Evolutionary conservation across 2,113 vertebrate species (phyloP), one percentile per base, ranked within the genome.

Genomic region (Mixornis gularis): DNA sequence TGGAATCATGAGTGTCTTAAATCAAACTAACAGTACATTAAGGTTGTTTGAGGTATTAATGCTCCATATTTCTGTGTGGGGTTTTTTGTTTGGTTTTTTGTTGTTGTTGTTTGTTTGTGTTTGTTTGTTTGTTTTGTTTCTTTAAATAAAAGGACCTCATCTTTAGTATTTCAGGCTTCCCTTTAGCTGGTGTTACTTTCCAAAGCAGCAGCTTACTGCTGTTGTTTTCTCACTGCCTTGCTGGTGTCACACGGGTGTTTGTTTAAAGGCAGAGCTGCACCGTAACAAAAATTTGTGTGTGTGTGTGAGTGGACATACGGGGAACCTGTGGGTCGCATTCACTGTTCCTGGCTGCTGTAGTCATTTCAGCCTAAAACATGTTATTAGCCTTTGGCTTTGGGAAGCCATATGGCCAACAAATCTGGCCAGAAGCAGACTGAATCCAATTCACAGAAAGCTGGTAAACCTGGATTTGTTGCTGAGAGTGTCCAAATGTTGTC

Each of bases 341-440:
- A 6, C 79, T 44, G 43, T 70, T 94, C 82, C 52, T 92, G 76
- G 81, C 91, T 89, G 72, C 81, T 76, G 62, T 49, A 85, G 58
- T 90, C 73, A 94, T 52, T 85, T 94, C 68, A 65, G 73, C 73
- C 90, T 92, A 83, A 79, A 93, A 97, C 71, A 30, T 49, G 58
- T 60, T 95, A 82, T 95, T 95, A 85, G n/a, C 93, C 77, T 96
- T 97, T 97, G 95, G 89, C 84, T 95, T 51, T 43, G 69, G 70
- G 87, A 96, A 96, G 93, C 96, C 96, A 96, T 96, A 96, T 96
- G 96, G 95, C 92, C 78, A 90, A 62, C 90, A 86, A 88, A 93
- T 91, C 91, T 96, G 93, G 92, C 94, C 95, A 97, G 94, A 79
- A 95, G 91, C 88, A 60, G 79, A 22, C 87, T 65, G 73, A 97